Evolutionary conservation across 2,113 vertebrate genomes (phyloP).

Genomic region (Leptocoma aspasia): DNA sequence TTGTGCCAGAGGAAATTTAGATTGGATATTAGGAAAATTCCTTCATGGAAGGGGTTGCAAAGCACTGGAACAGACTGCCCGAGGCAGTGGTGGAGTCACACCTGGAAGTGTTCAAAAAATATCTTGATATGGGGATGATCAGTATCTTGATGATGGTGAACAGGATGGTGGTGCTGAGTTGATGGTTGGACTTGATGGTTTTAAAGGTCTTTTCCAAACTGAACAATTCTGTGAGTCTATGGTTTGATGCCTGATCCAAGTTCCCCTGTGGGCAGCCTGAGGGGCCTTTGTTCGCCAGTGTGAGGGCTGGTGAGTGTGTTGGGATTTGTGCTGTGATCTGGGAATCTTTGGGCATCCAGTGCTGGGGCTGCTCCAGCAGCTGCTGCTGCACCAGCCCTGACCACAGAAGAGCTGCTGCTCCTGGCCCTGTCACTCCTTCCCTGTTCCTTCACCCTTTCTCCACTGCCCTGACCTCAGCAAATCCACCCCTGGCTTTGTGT

Average conservation of each 20-base stretch:
- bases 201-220: not conserved
- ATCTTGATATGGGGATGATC: not conserved
- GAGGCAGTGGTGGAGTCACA: not conserved
- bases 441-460: not conserved
- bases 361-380: not conserved
- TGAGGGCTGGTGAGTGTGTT: not conserved
- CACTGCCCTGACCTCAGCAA: not conserved
- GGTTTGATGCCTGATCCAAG: not conserved
- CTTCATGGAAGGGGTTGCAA: not conserved
- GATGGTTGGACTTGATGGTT: not conserved
- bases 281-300: not conserved
- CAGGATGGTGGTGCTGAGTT: not conserved
- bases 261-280: not conserved
- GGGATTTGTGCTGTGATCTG: not conserved
- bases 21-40: not conserved
- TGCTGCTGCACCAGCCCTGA: not conserved
- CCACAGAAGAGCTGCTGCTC: not conserved
- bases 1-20: not conserved
- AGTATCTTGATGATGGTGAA: not conserved
- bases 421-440: not conserved
- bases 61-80: not conserved
- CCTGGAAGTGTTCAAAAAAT: not conserved
- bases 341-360: not conserved
- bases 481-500: not conserved
- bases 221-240: accelerated